Evolutionary conservation across 2,113 vertebrate genomes (phyloP).

Genomic region (Brachyistius frenatus): DNA sequence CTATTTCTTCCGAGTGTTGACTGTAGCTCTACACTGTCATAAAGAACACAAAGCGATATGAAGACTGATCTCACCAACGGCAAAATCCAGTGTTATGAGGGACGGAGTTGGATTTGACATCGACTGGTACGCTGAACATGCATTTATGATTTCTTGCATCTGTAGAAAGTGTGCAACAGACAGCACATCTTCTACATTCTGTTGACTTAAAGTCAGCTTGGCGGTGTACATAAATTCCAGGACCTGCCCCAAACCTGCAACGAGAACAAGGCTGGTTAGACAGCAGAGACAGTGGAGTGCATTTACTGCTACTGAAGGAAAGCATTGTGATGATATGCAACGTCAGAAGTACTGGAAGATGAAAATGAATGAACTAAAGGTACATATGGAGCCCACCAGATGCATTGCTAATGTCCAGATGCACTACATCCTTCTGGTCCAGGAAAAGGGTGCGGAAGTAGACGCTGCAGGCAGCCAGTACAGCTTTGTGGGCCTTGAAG

Average conservation of each 20-base stretch:
- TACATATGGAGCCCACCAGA: conserved; percentile 84
- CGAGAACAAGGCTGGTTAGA: not conserved
- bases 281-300: too few species aligned
- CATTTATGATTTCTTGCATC: conserved; percentile 94
- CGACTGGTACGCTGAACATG: conserved; percentile 92
- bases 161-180: conserved; percentile 95
- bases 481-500: conserved; percentile 97
- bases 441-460: conserved; percentile 97
- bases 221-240: conserved; percentile 99
- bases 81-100: conserved; percentile 66
- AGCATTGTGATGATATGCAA: too few species aligned
- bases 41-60: not conserved
- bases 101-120: conserved; percentile 76
- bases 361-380: not conserved
- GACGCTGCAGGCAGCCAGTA: conserved; percentile 95
- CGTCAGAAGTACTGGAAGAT: too few species aligned
- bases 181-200: conserved; percentile 94
- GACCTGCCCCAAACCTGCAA: conserved; percentile 93
- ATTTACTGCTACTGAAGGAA: too few species aligned
- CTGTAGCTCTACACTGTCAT: not conserved
- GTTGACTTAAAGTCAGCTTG: conserved; percentile 89
- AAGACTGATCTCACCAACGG: conserved; percentile 65
- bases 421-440: conserved; percentile 98
- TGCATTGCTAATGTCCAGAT: conserved; percentile 97
- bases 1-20: not conserved